Base-by-base conservation (phyloP, 2,797 vertebrate species). In the Bryconaethiops microstoma region DNA sequence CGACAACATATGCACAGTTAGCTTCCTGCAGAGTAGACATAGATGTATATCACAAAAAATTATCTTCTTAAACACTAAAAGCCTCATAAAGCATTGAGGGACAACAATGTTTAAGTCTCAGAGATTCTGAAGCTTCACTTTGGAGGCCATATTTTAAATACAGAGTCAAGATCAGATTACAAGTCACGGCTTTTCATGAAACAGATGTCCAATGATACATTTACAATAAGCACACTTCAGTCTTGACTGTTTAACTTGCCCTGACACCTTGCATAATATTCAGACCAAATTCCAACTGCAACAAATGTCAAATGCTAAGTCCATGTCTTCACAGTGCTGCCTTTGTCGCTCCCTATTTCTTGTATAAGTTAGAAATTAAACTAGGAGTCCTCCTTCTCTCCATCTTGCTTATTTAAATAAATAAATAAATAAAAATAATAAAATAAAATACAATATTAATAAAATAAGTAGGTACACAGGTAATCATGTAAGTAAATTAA, bases 1-100 rank as follows among this genome's bases (percentile, higher is more conserved):
- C 87, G 54, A 99, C 95, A 76, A 96, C 86, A 2, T 96, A 99
- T 0, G 92, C 96, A 86, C 97, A 99, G 76, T 88, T 92, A 1
- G 95, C 96, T 81, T 95, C 94, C 97, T 99, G 86, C 76, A 71
- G 13, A 80, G 68, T 0, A 72, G 14, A 54, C 35, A n/a, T 4
- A 69, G 6, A 74, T 52, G 42, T n/a, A 73, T 8, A 72, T 39
- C 25, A 72, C 25, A 39, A 10, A 57, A 52, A 21, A 64, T 0
- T 21, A 9, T 59, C 16, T n/a, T 7, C 19, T 50, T 25, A 16
- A 7, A 25, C 12, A 70, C 7, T 5, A 63, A 13, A 40, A 59
- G 40, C 39, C 9, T n/a, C 14, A 13, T 2, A 35, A 65, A 19
- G 2, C 1, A 13, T 29, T 35, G 23, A 63, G 3, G 35, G 54